A percentile compares a stretch with the other conserved stretches of the same genome.
Conservation (phyloP, 2,113 vertebrate species). For the Ceyx melanurus region DNA sequence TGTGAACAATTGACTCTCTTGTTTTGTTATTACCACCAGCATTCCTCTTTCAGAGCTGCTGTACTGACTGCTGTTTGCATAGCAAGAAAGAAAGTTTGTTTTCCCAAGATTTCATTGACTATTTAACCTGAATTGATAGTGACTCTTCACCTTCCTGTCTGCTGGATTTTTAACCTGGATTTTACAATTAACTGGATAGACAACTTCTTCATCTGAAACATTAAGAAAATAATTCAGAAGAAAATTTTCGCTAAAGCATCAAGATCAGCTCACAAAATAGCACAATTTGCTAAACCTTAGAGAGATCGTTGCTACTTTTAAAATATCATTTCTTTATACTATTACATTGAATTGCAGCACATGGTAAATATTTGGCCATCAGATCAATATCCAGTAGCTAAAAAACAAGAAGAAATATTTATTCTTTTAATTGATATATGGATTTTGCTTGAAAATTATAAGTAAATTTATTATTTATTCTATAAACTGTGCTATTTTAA, state of each 20-base stretch:
- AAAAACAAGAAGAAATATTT: background rate
- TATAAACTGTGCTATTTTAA: background rate
- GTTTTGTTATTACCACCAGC: conserved; percentile 68
- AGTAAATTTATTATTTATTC: background rate
- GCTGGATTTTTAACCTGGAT: background rate
- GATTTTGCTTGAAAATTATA: background rate
- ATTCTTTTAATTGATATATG: background rate
- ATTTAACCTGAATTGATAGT: conserved; percentile 56
- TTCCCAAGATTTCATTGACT: conserved; percentile 72
- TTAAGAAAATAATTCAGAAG: background rate
- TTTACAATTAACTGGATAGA: background rate
- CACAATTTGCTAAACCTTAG: background rate
- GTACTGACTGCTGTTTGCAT: conserved; percentile 67
- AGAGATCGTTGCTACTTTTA: background rate
- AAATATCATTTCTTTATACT: background rate
- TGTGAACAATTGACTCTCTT: conserved; percentile 73
- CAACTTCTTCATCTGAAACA: background rate
- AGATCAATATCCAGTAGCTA: background rate
- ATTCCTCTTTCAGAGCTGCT: conserved; percentile 59
- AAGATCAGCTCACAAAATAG: background rate
- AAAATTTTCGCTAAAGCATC: background rate
- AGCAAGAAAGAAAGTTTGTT: conserved; percentile 74
- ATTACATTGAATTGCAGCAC: background rate
- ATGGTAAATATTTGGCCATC: background rate
- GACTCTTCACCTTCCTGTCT: conserved; percentile 57